Evolutionary conservation across 2,113 vertebrate species (phyloP), one percentile per base, ranked within the genome.

Genomic region (Siphamia tubifer): DNA sequence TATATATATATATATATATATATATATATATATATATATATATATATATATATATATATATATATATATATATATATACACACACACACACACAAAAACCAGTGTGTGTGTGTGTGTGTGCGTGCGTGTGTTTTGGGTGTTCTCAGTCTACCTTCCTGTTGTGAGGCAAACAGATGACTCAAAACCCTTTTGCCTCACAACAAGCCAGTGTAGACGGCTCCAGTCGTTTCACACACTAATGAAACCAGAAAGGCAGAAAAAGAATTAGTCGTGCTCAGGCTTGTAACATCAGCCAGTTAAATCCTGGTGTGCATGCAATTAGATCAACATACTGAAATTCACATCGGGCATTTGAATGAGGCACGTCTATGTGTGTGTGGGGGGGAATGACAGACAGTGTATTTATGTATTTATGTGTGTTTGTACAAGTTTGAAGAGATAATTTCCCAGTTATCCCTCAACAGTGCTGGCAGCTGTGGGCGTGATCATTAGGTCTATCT

Each of bases 201-300:
- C 43, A n/a, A 71, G 11, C 30, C 31, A 39, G 49, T 15, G 42
- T 19, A 49, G 51, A 65, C 5, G 34, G 44, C 73, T 73, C 40
- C 15, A 34, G 70, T 64, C 28, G 56, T 72, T 76, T 77, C 16
- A 21, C 51, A 72, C 36, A 67, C 35, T 70, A 83, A 87, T 74
- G 72, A 67, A 77, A 83, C n/a, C 74, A 72, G 61, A 52, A 64
- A 80, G 44, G 83, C 77, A 85, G 79, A 81, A 72, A 77, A 56
- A 64, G 52, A 85, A 78, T 82, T 58, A 74, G 61, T 61, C 48
- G 3, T 55, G 75, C 60, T 83, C 39, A 9, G 68, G 72, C 82
- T 87, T 83, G 83, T 76, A 73, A 60, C 30, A 16, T 62, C 74
- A 56, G 60, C 58, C 76, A 31, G 36, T 57, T 66, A 69, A 24